Evolutionary conservation across 2,797 vertebrate species (phyloP), one percentile per base, ranked within the genome.

Genomic region (Capromys pilorides): DNA sequence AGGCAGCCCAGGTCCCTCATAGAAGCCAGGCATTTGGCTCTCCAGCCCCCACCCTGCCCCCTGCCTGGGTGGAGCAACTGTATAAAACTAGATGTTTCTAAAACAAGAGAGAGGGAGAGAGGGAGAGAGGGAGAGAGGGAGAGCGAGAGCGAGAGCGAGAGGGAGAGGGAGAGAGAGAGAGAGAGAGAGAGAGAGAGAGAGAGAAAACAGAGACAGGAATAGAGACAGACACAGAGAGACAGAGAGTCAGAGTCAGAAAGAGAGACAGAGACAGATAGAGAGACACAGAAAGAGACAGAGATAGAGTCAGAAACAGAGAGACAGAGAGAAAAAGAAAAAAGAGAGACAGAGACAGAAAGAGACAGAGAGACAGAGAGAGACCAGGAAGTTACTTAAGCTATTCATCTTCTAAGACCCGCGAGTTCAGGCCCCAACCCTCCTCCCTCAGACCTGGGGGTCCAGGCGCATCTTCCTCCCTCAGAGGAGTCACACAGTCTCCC

Each of bases 51-150:
- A 54, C 88, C 69, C 90, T 36, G 0, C 96, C 95, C 96, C 95
- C 91, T 91, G 16, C n/a, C 28, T 0, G 95, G 96, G 97, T 96
- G 97, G 96, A 92, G 97, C 90, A 61, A 39, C 95, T 96, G 94
- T 97, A 97, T 97, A 97, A 97, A 97, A 95, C 94, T 95, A 97
- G 96, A 97, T 92, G 97, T 94, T 97, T 94, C 97, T 97, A 97
- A 97, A 97, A 96, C 95, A 80, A 96, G 96, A 96, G 80, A 78
- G 41, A 3, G 89, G 22, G 81, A 79, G 31, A 22, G 21, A 24
- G 9, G 8, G 21, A 36, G n/a, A 36, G 67, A 22, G 18, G 36
- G n/a, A 69, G 67, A 24, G 26, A 87, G 41, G 1, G 90, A 39
- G 80, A 81, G n/a, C 6, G 57, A 57, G 2, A 3, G 57, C 14